phyloP scores from a whole-genome alignment of 1,140 invertebrate species.

The Drosophila murphyi region DNA sequence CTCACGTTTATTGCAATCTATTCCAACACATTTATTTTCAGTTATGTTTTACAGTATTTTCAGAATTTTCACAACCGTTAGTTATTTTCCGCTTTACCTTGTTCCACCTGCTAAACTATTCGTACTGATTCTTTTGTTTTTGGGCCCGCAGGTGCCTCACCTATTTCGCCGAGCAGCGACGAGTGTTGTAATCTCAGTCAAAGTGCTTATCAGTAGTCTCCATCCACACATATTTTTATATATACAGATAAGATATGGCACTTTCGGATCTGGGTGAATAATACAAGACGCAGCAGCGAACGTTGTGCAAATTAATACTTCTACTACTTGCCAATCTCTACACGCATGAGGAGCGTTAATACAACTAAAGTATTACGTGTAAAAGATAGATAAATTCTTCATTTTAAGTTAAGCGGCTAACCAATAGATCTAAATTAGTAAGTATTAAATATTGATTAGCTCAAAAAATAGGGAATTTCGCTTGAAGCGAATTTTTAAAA shows the following conservation, averaged over 20 bases:
- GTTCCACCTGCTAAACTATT: conserved; percentile 67
- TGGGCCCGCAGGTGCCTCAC: conserved; percentile 51
- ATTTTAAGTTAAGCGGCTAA: too few relatives aligned
- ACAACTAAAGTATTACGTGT: background rate
- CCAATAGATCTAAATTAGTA: too few relatives aligned
- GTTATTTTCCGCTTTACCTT: conserved; percentile 53
- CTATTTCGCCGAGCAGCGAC: conserved; percentile 25
- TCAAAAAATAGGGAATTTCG: background rate
- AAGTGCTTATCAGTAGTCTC: conserved; percentile 45
- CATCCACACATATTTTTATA: conserved; percentile 35
- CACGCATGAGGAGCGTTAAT: background rate
- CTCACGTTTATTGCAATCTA: background rate
- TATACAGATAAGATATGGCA: conserved; percentile 57
- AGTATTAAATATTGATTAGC: too few relatives aligned
- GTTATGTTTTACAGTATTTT: background rate
- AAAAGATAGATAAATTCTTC: background rate
- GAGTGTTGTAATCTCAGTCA: conserved; percentile 56
- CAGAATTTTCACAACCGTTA: background rate
- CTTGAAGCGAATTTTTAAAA: background rate
- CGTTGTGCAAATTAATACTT: conserved; percentile 40
- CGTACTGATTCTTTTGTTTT: conserved; percentile 56
- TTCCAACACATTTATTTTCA: conserved; percentile 2
- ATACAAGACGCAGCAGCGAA: conserved; percentile 21
- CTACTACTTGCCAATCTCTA: background rate
- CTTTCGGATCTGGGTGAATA: conserved; percentile 54